Conservation (phyloP, 2,888 invertebrate genomes). For the Heterodera filipjevi region DNA sequence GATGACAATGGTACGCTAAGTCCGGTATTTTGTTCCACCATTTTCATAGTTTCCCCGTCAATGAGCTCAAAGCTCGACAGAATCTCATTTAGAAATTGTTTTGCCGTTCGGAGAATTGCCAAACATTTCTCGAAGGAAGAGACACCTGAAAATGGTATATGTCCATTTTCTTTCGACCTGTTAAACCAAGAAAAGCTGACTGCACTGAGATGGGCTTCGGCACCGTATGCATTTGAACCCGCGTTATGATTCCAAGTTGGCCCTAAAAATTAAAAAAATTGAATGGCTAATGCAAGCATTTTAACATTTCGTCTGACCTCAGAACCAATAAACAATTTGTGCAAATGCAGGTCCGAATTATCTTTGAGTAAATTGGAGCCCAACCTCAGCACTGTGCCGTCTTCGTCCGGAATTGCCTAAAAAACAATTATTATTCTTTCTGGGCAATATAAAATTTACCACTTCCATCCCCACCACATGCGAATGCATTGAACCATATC, state of each 20-base stretch:
- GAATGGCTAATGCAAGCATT: neutral
- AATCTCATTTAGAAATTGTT: slow-evolving; percentile 79
- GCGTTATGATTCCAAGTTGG: slow-evolving; percentile 88
- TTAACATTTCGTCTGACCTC: slow-evolving; percentile 69
- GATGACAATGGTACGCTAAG: slow-evolving; percentile 47
- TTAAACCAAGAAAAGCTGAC: slow-evolving; percentile 79
- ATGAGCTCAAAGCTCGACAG: slow-evolving; percentile 94
- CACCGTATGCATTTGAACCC: slow-evolving; percentile 87
- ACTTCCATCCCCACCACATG: slow-evolving; percentile 59
- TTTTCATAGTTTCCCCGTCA: slow-evolving; percentile 77
- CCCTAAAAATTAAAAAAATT: slow-evolving; percentile 69
- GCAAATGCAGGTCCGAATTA: slow-evolving; percentile 94
- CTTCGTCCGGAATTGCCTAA: slow-evolving; percentile 77
- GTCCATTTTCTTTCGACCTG: neutral
- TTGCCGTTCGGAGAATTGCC: slow-evolving; percentile 77
- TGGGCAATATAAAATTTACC: slow-evolving; percentile 34
- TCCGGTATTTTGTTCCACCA: slow-evolving; percentile 47
- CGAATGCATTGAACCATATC: slow-evolving; percentile 80
- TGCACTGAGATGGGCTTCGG: slow-evolving; percentile 80
- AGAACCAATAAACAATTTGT: slow-evolving; percentile 93
- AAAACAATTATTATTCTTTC: slow-evolving; percentile 41
- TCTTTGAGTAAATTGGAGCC: slow-evolving; percentile 84
- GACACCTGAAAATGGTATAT: slow-evolving; percentile 42
- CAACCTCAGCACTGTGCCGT: slow-evolving; percentile 81
- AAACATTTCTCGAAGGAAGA: slow-evolving; percentile 77